Conservation (phyloP, 2,797 vertebrate genomes). For the Yasuhikotakia modesta region DNA sequence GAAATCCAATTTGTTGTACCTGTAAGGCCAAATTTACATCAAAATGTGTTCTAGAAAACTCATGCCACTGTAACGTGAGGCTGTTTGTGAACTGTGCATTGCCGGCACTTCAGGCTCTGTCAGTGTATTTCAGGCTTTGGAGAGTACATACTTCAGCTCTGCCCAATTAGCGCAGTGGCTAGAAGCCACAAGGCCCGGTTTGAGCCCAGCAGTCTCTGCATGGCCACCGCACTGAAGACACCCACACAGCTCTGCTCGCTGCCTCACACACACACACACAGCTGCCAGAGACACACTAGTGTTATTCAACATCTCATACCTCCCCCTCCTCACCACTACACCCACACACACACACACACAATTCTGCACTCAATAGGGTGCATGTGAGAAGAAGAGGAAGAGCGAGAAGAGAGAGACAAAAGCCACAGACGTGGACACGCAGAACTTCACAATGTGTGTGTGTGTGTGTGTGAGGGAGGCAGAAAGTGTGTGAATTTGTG, state of each 20-base stretch:
- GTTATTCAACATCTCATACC: slow-evolving; percentile 57
- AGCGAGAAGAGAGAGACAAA: not conserved
- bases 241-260: slow-evolving; percentile 61
- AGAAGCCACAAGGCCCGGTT: slow-evolving; percentile 52
- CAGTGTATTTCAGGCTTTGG: slow-evolving; percentile 51
- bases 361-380: slow-evolving; percentile 50
- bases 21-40: slow-evolving; percentile 36
- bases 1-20: slow-evolving; percentile 33
- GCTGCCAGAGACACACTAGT: slow-evolving; percentile 62
- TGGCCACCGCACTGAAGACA: slow-evolving; percentile 56
- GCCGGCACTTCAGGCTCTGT: slow-evolving; percentile 28
- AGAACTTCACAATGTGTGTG: not conserved
- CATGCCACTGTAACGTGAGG: slow-evolving; percentile 9
- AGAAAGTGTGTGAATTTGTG: slow-evolving; percentile 35
- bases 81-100: slow-evolving; percentile 23
- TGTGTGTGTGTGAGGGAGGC: slow-evolving; percentile 14
- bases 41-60: slow-evolving; percentile 42
- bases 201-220: slow-evolving; percentile 56
- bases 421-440: slow-evolving; percentile 15
- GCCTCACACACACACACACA: slow-evolving; percentile 58
- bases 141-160: slow-evolving; percentile 52
- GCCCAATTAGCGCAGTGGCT: slow-evolving; percentile 49
- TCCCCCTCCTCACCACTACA: slow-evolving; percentile 57
- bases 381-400: slow-evolving; percentile 15
- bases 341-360: slow-evolving; percentile 49